phyloP scores from a whole-genome alignment of 2,113 vertebrate genomes.

The crab-eating macaque (Macaca fascicularis) region T2T-MFA8v1.1 NC_088393.1:63860501-63861000 shows the following conservation, averaged over 20 bases:
- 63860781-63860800: not conserved
- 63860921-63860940: too few species aligned
- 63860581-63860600: accelerated
- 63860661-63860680: not conserved
- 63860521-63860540: not conserved
- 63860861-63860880: not conserved
- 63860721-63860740: not conserved
- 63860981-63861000: too few species aligned
- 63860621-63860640: not conserved
- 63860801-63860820: not conserved
- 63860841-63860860: not conserved
- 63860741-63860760: too few species aligned
- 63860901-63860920: too few species aligned
- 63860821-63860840: not conserved
- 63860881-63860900: not conserved
- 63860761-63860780: not conserved
- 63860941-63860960: too few species aligned
- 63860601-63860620: too few species aligned
- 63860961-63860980: too few species aligned
- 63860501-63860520: not conserved
- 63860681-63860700: not conserved
- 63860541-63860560: not conserved
- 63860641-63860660: not conserved
- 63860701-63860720: not conserved
- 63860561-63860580: not conserved